phyloP scores from a whole-genome alignment of 2,888 invertebrate species.

The Temnothorax rugatulus region DNA sequence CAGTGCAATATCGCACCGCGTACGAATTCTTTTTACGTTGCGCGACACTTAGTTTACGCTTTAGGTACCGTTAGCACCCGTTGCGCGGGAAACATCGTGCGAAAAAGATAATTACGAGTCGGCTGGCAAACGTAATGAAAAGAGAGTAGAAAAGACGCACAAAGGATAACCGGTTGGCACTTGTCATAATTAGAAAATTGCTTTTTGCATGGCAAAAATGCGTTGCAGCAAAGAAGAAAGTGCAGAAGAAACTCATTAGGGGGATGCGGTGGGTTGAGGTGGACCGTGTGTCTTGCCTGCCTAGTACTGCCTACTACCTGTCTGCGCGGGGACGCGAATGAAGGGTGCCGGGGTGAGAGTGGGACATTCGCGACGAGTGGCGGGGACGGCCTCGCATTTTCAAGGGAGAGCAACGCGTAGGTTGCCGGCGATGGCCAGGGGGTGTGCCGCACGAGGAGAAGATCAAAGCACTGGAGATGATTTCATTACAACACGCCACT shows the following conservation, averaged over 20 bases:
- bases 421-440: constrained; percentile 71
- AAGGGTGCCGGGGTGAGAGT: constrained; percentile 39
- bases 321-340: constrained; percentile 36
- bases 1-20: constrained; percentile 17
- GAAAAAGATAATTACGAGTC: constrained; percentile 65
- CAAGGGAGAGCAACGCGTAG: constrained; percentile 73
- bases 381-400: constrained; percentile 69
- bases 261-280: constrained; percentile 50
- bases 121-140: constrained; percentile 51
- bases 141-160: constrained; percentile 42
- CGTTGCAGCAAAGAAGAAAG: constrained; percentile 70
- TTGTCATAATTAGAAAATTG: constrained; percentile 78
- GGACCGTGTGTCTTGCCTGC: constrained; percentile 48
- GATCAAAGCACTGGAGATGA: constrained; percentile 86
- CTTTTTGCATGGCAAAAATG: constrained; percentile 73
- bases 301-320: constrained; percentile 18
- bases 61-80: constrained; percentile 56
- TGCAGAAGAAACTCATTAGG: constrained; percentile 72
- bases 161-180: constrained; percentile 72
- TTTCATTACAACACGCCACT: constrained; percentile 85
- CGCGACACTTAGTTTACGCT: background rate
- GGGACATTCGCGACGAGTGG: constrained; percentile 60
- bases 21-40: constrained; percentile 23
- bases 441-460: constrained; percentile 76
- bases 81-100: constrained; percentile 48